Evolutionary conservation across 1,140 invertebrate genomes (phyloP), one percentile per base, ranked within the genome.

Genomic region (Drosophila leontia): DNA sequence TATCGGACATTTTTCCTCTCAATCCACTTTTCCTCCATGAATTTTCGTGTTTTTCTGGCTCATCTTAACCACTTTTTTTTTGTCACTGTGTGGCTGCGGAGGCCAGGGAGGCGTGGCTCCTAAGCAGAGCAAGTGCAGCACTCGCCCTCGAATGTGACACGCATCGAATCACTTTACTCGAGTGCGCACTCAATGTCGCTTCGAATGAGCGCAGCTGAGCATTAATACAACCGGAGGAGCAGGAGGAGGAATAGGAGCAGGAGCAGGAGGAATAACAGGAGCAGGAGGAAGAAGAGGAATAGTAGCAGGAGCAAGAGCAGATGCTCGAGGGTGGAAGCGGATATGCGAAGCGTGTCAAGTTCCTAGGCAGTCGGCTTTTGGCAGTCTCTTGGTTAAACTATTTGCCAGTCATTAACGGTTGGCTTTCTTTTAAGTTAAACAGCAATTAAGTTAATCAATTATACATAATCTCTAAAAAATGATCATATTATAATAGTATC

Each of bases 121-220:
- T 42, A 59, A 65, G 61, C 61, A 63, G 60, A 80, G 60, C 75
- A 71, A 60, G 75, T 75, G 64, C 64, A 76, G 51, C 68, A 70
- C 64, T 78, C 72, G 69, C 75, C 67, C 68, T 75, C 72, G 69
- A 82, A 78, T 78, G 57, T 59, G 75, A 82, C 82, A 79, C 75
- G 75, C 79, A 82, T 76, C 75, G 65, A 86, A 82, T 82, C 83
- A 71, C 83, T 82, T 79, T 55, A 76, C 53, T 68, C 83, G 77
- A 82, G 83, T 77, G 75, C 70, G 79, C 83, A 87, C 83, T 86
- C 75, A 82, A 82, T 67, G 71, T 67, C 68, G 56, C 74, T 61
- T 69, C 50, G 59, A 77, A 77, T 77, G 72, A 55, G 55, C 47
- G 41, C 61, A 55, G 45, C 45, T 60, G 62, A 58, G 51, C 72